These are phyloP conservation scores for Cryptotis parvus DNA, from an alignment of 2,113 vertebrate species.

Conservation along the genomic window DNA sequence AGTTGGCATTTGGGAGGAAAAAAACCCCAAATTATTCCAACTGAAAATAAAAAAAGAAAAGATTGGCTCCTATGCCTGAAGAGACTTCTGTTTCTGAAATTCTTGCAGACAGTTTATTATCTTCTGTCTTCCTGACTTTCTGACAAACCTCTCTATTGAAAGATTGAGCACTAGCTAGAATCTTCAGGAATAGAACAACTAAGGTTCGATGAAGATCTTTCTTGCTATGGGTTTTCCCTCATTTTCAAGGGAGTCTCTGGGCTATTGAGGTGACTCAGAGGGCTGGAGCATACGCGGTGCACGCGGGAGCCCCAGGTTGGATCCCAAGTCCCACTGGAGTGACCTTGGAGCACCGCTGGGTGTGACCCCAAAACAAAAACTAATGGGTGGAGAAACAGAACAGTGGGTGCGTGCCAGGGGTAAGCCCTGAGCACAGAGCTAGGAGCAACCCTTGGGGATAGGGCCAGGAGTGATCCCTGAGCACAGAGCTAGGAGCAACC, in stretches of 20 bases:
- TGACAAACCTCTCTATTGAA: conserved; percentile 1
- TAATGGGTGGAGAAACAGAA: no score
- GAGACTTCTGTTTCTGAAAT: conserved; percentile 35
- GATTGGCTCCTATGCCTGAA: conserved; percentile 3
- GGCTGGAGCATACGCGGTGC: no score
- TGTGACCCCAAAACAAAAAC: no score
- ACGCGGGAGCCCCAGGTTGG: no score
- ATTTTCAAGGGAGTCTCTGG: neutral
- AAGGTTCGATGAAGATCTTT: neutral
- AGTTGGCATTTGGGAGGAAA: conserved; percentile 34
- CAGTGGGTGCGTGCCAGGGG: no score
- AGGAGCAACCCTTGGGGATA: no score
- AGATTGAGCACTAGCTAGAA: neutral
- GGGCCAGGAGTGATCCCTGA: no score
- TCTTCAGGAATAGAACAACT: neutral
- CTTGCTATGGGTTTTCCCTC: neutral
- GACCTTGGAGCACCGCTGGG: no score
- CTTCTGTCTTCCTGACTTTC: neutral
- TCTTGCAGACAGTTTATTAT: neutral
- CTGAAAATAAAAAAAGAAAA: no score
- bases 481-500: no score
- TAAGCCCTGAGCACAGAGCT: no score
- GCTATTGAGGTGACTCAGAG: neutral
- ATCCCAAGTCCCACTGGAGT: no score
- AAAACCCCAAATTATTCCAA: neutral